A percentile compares a stretch with the other conserved stretches of the same genome.
Evolutionary conservation across 2,797 vertebrate species (phyloP).

Genomic region (Linurgus olivaceus): DNA sequence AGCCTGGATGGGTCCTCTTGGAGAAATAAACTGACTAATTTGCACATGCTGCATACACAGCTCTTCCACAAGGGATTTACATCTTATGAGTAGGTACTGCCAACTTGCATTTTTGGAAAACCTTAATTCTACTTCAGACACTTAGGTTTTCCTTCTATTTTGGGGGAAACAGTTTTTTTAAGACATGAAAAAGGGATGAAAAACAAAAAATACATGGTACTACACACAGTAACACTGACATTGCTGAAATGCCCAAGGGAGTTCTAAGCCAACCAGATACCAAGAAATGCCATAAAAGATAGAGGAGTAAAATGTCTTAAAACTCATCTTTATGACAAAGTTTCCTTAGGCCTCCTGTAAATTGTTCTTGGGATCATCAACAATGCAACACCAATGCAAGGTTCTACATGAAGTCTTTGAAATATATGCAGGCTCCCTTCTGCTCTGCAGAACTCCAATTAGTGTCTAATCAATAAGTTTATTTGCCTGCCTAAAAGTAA

Average conservation of each 20-base stretch:
- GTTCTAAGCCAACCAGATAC: neutral
- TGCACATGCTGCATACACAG: neutral
- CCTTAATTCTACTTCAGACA: neutral
- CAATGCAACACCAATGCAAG: neutral
- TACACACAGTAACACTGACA: neutral
- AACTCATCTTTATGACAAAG: neutral
- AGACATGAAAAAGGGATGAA: neutral
- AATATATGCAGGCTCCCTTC: neutral
- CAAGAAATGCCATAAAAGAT: neutral
- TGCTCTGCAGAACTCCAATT: conserved; percentile 24
- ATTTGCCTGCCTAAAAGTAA: conserved; percentile 34
- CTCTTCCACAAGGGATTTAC: neutral
- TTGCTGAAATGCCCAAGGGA: neutral
- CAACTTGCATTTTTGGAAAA: neutral
- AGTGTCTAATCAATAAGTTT: conserved; percentile 58
- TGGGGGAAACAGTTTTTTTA: neutral
- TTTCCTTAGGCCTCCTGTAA: neutral
- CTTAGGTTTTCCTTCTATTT: neutral
- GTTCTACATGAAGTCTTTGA: neutral
- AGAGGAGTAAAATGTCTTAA: neutral
- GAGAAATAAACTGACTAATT: neutral
- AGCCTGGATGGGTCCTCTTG: neutral
- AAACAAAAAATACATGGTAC: neutral
- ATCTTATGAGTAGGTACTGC: neutral
- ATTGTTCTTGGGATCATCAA: neutral